Conservation (phyloP, 2,113 vertebrate genomes). For the Ursus arctos region DNA sequence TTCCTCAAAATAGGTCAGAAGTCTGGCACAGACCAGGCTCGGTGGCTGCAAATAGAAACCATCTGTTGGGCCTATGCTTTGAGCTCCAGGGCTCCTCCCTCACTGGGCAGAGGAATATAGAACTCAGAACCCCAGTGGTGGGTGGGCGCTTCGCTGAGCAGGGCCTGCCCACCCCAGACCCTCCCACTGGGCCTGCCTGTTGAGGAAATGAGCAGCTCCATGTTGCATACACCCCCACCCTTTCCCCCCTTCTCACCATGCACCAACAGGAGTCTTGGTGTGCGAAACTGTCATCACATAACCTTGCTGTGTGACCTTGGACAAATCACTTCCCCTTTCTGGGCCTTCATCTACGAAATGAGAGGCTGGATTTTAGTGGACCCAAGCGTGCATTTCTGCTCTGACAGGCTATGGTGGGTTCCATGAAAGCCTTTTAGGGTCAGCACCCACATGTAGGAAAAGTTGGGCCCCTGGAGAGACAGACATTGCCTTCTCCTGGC, state of each 20-base stretch:
- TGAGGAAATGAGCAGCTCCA: not conserved
- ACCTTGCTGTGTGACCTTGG: slow-evolving; percentile 38
- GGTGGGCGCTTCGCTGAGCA: not conserved
- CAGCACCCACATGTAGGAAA: not conserved
- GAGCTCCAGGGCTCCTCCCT: not conserved
- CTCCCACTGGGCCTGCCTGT: not conserved
- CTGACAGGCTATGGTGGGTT: not conserved
- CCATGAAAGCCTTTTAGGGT: not conserved
- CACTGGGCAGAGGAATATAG: not conserved
- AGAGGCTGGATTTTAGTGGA: not conserved
- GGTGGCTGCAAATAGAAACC: slow-evolving; percentile 73
- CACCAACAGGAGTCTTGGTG: not conserved
- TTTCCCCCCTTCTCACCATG: not conserved
- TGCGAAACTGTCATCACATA: not conserved
- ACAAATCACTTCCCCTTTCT: not conserved
- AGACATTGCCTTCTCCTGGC: not conserved
- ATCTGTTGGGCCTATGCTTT: slow-evolving; percentile 43
- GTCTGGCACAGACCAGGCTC: slow-evolving; percentile 60
- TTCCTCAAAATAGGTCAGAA: slow-evolving; percentile 76
- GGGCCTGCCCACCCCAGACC: not conserved
- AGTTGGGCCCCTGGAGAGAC: not conserved
- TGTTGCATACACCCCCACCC: not conserved
- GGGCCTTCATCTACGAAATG: not conserved
- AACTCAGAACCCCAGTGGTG: not conserved
- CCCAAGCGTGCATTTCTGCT: not conserved